Conservation (phyloP, 2,888 invertebrate genomes). For the Himalopsyche anomala region DNA sequence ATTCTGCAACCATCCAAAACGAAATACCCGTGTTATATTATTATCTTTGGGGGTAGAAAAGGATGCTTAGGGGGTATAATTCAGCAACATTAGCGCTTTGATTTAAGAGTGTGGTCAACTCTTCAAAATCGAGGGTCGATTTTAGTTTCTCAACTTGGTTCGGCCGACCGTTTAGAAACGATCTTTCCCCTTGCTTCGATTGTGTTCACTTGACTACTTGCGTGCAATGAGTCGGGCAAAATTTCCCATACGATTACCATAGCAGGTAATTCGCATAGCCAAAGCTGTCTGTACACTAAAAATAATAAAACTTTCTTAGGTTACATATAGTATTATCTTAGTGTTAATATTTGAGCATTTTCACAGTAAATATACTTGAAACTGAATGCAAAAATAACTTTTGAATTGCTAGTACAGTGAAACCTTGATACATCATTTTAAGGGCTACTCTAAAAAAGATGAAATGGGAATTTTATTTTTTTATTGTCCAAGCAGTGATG, state of each 20-base stretch:
- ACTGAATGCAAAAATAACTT: no score
- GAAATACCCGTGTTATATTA: not conserved
- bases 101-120: constrained; percentile 30
- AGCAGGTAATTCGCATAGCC: constrained; percentile 8
- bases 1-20: not conserved
- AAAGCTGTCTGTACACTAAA: not conserved
- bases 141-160: constrained; percentile 1
- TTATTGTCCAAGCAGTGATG: no score
- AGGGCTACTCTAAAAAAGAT: no score
- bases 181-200: not conserved
- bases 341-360: no score
- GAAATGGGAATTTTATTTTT: no score
- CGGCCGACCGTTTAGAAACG: not conserved
- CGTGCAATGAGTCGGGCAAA: not conserved
- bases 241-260: not conserved
- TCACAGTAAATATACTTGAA: no score
- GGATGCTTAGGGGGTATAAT: not conserved
- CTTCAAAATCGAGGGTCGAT: constrained; percentile 20
- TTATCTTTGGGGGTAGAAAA: not conserved
- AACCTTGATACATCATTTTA: no score
- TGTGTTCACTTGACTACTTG: not conserved
- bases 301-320: no score
- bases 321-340: no score
- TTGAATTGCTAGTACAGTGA: no score
- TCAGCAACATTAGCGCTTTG: constrained; percentile 26